Evolutionary conservation across 2,797 vertebrate species (phyloP), one percentile per base, ranked within the genome.

Genomic region (Eutrigla gurnardus): DNA sequence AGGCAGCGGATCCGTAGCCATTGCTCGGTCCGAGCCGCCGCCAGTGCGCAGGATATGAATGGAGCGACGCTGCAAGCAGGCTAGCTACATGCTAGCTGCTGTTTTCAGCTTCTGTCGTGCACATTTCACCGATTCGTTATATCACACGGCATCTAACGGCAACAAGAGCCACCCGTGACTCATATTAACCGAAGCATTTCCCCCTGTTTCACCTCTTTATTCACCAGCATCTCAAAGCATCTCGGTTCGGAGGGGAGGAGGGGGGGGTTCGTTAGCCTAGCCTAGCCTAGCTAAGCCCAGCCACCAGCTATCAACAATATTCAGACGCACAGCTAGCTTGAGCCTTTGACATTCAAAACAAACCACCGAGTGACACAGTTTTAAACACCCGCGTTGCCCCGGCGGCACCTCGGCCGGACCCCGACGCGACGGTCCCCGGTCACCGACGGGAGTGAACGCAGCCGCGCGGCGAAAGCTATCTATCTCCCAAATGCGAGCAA

Each of bases 341-440:
- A 93, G 92, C 91, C 89, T 91, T 91, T 93, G 92, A 93, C 92
- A 94, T 94, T 93, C 93, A 94, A 91, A 93, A 93, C 89, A 92
- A 91, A 93, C 88, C 87, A 89, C 80, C 80, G 84, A 88, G 54
- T 47, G 82, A 73, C 85, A 79, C 73, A 75, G 74, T 82, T 88
- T 77, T 49, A 81, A 25, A 75, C 81, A 66, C 61, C 45, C 52
- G 3, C 33, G 53, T 32, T 40, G 52, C 13, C 70, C 25, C 64
- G 35, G 45, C 47, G 70, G 82, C 70, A 60, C 60, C 53, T 52
- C 62, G 15, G 75, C 50, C 62, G 65, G 42, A 36, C 70, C 50
- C 5, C 74, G 58, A 53, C 78, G 3, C 6, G 4, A 58, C 15
- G 13, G 63, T 47, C 15, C 25, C 18, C 35, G 82, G 68, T 65